Conservation (phyloP, 2,888 invertebrate genomes). For the Aquatica leii region DNA sequence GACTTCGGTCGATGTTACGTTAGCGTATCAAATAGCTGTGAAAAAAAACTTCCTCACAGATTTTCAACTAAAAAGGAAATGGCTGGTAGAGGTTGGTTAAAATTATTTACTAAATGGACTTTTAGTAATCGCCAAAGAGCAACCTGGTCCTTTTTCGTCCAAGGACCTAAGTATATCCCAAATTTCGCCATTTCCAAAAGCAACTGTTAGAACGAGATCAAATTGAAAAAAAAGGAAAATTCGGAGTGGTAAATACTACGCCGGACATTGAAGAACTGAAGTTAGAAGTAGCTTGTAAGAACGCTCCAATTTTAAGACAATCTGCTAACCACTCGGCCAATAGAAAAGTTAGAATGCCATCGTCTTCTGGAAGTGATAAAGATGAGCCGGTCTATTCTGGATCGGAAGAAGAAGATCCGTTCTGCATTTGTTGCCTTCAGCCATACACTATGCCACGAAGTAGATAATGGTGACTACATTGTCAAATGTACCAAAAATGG, state of each 20-base stretch:
- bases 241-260: neutral
- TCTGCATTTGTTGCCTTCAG: neutral
- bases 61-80: no score
- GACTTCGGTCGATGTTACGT: no score
- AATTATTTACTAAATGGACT: no score
- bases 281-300: conserved; percentile 4
- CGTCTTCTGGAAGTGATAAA: neutral
- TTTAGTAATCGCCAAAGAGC: no score
- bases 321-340: neutral
- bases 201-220: neutral
- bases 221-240: conserved; percentile 8
- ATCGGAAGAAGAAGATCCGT: neutral
- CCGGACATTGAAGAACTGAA: conserved; percentile 1
- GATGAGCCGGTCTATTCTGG: neutral
- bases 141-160: no score
- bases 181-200: neutral
- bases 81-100: no score
- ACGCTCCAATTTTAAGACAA: no score
- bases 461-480: neutral
- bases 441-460: neutral
- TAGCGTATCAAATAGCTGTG: no score
- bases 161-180: neutral
- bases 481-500: neutral
- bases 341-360: neutral
- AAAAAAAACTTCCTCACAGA: no score